Evolutionary conservation across 2,113 vertebrate species (phyloP), one percentile per base, ranked within the genome.

Genomic region (Sialia sialis): DNA sequence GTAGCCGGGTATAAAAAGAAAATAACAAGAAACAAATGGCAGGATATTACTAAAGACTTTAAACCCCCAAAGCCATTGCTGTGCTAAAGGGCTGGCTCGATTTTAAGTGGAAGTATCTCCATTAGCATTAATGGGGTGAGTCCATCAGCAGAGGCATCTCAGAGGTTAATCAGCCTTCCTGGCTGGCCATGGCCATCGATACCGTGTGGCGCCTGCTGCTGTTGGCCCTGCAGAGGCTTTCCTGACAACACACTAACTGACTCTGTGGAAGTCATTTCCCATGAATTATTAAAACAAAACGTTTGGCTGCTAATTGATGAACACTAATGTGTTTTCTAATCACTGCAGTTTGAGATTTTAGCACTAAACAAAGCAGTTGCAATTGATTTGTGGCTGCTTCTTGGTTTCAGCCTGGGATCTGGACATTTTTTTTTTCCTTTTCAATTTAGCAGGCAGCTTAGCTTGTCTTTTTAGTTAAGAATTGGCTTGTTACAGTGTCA

Each of bases 321-420:
- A 98, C 98, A 97, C 98, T 99, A 99, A 99, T 99, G 99, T 99
- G 99, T 99, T 99, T 99, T 99, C 98, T 99, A 99, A 99, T 99
- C 99, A 99, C 98, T 99, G 98, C 98, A 99, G 98, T 99, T 99
- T 98, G 98, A 99, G 98, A 98, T 99, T 98, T 99, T 99, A 99
- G 98, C 98, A 98, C 98, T 98, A 99, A 99, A 99, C 98, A 99
- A 99, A 99, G 99, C 98, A 98, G 98, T 98, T 97, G 97, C 87
- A 98, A 99, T 99, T 99, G 99, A 99, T 99, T 98, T 98, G 97
- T 98, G 92, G 96, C 84, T 93, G 96, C 87, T 97, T 94, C 95
- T 97, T 97, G 96, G 97, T 98, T 98, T 97, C 97, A 98, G 96
- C 97, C 74, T 80, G 83, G 81, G 96, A 87, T 89, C 87, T 93